Evolutionary conservation across 2,888 invertebrate species (phyloP).

Genomic region (Polymixis flavicincta): DNA sequence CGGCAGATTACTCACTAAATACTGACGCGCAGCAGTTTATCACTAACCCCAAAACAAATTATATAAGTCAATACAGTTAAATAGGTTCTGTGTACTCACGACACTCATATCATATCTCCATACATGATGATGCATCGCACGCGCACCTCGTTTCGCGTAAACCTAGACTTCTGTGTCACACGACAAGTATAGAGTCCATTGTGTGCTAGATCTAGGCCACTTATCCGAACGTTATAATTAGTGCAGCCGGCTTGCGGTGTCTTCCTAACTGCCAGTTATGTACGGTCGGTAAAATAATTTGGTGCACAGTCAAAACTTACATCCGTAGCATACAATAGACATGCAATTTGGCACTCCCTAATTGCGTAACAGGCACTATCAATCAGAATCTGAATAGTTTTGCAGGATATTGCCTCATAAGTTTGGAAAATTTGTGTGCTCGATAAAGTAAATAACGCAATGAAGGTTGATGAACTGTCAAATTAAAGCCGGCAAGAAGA

Average conservation of each 20-base stretch:
- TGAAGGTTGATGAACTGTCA: no score
- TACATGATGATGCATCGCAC: background rate
- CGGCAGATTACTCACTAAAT: background rate
- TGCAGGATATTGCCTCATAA: no score
- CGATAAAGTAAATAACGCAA: no score
- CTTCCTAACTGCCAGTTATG: constrained; percentile 52
- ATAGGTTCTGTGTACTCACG: constrained; percentile 16
- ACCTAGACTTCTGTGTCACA: constrained; percentile 59
- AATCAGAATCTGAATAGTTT: no score
- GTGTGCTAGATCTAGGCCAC: constrained; percentile 64
- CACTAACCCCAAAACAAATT: constrained; percentile 22
- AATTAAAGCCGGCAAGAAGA: no score
- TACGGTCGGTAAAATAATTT: constrained; percentile 2
- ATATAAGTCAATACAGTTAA: constrained; percentile 22
- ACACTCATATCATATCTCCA: background rate
- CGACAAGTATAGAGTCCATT: constrained; percentile 45
- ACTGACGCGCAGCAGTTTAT: constrained; percentile 16
- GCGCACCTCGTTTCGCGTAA: constrained; percentile 19
- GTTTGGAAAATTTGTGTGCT: no score
- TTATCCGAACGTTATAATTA: constrained; percentile 68
- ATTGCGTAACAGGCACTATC: no score
- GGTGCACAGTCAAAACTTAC: background rate
- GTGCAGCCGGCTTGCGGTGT: constrained; percentile 50
- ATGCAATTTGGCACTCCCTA: no score
- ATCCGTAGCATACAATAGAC: no score